Conservation (phyloP, 2,113 vertebrate species). For the Maccullochella peelii region DNA sequence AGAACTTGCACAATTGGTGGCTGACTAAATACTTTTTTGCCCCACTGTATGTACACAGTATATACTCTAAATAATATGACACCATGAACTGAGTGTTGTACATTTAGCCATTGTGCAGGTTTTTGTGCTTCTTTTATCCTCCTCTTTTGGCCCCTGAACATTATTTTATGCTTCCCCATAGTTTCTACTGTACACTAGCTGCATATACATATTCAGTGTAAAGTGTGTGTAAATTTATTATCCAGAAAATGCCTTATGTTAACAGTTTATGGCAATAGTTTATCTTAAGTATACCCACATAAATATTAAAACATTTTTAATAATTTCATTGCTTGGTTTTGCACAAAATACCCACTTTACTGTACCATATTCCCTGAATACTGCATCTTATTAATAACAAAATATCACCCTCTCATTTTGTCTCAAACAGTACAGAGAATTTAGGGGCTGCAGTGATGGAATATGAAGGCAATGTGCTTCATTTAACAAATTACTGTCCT, state of each 20-base stretch:
- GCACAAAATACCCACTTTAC: neutral
- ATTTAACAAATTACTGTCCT: neutral
- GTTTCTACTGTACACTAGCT: neutral
- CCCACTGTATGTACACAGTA: too few relatives aligned
- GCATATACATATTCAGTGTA: neutral
- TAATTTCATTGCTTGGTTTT: neutral
- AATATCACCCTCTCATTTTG: neutral
- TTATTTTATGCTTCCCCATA: neutral
- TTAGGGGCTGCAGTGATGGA: neutral
- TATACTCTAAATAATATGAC: neutral
- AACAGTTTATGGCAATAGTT: neutral
- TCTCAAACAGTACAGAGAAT: neutral
- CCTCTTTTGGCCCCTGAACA: neutral
- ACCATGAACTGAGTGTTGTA: neutral
- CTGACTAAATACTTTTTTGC: too few relatives aligned
- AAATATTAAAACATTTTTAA: neutral
- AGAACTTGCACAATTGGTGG: too few relatives aligned
- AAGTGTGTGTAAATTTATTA: slow-evolving; percentile 1
- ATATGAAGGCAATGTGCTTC: neutral
- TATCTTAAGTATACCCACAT: neutral
- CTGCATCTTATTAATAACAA: neutral
- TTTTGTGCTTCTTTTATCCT: neutral
- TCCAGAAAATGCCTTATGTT: slow-evolving; percentile 1
- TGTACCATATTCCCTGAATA: neutral
- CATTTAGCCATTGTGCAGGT: neutral